These are phyloP conservation scores for Oscheius sp. DNA, from an alignment of 2,888 invertebrate genomes.

Conservation along the genomic window DNA sequence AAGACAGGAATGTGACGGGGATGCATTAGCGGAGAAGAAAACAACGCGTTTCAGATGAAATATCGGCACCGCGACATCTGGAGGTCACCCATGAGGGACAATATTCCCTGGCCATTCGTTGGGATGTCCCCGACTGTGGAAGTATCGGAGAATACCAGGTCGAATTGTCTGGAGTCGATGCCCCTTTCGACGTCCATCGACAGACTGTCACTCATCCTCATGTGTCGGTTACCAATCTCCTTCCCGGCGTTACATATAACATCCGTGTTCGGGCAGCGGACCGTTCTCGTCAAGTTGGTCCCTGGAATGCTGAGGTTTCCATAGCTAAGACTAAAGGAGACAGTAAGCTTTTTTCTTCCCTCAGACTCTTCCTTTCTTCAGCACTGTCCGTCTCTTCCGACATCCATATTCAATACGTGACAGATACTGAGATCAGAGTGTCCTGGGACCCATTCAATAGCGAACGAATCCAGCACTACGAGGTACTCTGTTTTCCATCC, in stretches of 20 bases:
- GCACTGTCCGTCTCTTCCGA: slow-evolving; percentile 55
- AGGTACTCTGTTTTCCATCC: slow-evolving; percentile 55
- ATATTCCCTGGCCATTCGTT: slow-evolving; percentile 65
- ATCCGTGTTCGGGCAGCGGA: slow-evolving; percentile 68
- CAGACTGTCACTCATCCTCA: slow-evolving; percentile 68
- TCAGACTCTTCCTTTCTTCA: slow-evolving; percentile 26
- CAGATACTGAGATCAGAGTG: slow-evolving; percentile 62
- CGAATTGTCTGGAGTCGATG: slow-evolving; percentile 62
- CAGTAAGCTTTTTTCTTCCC: slow-evolving; percentile 35
- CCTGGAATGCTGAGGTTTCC: slow-evolving; percentile 66
- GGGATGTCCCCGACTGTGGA: slow-evolving; percentile 70
- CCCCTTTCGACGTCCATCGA: slow-evolving; percentile 68
- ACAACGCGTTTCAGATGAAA: slow-evolving; percentile 57
- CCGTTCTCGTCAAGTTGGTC: slow-evolving; percentile 62
- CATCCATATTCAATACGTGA: slow-evolving; percentile 57
- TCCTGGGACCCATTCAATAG: slow-evolving; percentile 60
- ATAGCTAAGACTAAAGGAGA: slow-evolving; percentile 67
- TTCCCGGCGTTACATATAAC: slow-evolving; percentile 68
- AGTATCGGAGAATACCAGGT: slow-evolving; percentile 67
- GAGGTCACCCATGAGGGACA: slow-evolving; percentile 60
- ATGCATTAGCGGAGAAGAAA: background rate
- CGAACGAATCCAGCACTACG: slow-evolving; percentile 67
- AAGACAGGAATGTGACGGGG: background rate
- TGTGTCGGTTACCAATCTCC: slow-evolving; percentile 66
- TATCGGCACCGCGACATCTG: slow-evolving; percentile 66